Conservation (phyloP, 2,888 invertebrate species). For the Drosophila gaucha region DNA sequence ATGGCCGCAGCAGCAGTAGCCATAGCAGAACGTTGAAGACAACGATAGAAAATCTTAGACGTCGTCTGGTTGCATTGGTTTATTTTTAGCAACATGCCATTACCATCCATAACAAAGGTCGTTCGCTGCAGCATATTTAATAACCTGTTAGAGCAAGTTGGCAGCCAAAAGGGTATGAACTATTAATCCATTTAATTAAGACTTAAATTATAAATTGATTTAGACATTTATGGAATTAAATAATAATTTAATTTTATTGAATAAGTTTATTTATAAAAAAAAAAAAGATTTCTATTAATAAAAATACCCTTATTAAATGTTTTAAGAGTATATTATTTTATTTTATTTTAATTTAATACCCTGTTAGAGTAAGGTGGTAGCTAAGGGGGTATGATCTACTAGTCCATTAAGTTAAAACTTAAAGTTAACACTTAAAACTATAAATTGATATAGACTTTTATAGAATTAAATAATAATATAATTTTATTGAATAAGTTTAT, state of each 20-base stretch:
- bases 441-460: too few species aligned
- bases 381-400: background rate
- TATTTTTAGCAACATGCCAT: conserved; percentile 79
- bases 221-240: too few species aligned
- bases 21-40: conserved; percentile 34
- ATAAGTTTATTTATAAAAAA: background rate
- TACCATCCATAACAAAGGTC: conserved; percentile 70
- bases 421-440: too few species aligned
- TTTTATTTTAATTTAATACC: conserved; percentile 20
- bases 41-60: conserved; percentile 72
- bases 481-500: background rate
- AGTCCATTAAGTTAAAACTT: too few species aligned
- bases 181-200: too few species aligned
- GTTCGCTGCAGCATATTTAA: conserved; percentile 58
- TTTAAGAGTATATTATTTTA: background rate
- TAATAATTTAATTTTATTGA: too few species aligned
- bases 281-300: background rate
- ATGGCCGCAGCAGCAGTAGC: conserved; percentile 20
- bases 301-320: background rate
- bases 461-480: too few species aligned
- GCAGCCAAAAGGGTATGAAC: background rate
- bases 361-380: background rate
- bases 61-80: conserved; percentile 57
- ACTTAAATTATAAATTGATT: too few species aligned
- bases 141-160: conserved; percentile 16